Evolutionary conservation across 1,140 invertebrate species (phyloP).

Genomic region (Coptotermes formosanus): DNA sequence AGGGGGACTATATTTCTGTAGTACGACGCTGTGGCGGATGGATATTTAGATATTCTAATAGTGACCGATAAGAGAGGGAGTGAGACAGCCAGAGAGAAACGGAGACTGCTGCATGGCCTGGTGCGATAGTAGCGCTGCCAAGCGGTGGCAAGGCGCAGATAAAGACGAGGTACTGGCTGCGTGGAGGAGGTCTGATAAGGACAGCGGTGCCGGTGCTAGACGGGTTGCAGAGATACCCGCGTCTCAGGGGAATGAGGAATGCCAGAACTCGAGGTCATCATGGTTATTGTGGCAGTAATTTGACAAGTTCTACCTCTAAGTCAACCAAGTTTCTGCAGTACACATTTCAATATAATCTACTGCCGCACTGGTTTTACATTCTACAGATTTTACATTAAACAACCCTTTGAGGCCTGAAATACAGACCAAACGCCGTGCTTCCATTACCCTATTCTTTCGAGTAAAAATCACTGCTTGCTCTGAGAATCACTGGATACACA

Average conservation of each 20-base stretch:
- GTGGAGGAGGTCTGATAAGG: conserved; percentile 29
- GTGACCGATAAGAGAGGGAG: conserved; percentile 39
- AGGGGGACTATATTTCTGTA: conserved; percentile 37
- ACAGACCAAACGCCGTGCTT: no score
- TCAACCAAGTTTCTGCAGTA: background rate
- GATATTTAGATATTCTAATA: conserved; percentile 52
- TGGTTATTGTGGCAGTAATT: conserved; percentile 2
- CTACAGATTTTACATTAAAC: background rate
- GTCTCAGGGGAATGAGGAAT: conserved; percentile 26
- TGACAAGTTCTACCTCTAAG: background rate
- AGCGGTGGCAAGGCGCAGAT: conserved; percentile 32
- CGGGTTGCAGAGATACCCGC: conserved; percentile 32
- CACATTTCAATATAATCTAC: background rate
- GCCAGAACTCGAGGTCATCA: background rate
- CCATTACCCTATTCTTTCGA: no score
- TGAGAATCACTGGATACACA: no score
- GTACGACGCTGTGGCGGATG: conserved; percentile 36
- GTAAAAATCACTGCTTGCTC: no score
- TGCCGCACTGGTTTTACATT: background rate
- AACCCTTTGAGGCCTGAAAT: background rate
- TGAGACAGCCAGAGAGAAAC: background rate
- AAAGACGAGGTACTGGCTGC: conserved; percentile 32
- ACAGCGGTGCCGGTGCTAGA: conserved; percentile 26
- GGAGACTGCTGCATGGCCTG: conserved; percentile 17
- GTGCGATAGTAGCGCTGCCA: conserved; percentile 29